Conservation (phyloP, 2,113 vertebrate genomes). For the Turnix velox region DNA sequence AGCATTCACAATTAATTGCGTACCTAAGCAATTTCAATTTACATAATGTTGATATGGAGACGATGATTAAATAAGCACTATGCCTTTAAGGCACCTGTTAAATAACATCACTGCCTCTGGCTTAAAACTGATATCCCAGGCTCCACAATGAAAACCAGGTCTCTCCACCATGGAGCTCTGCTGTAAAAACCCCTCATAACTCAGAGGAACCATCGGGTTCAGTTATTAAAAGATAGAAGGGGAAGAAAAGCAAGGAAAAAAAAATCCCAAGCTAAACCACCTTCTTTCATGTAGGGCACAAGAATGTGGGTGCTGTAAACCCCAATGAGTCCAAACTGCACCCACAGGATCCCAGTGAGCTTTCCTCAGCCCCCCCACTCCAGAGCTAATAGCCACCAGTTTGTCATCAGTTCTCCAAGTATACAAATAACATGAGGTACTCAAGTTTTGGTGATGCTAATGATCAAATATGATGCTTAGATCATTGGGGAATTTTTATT, state of each 20-base stretch:
- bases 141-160: conserved; percentile 40
- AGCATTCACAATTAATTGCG: conserved; percentile 71
- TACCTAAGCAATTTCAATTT: conserved; percentile 71
- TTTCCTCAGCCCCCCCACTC: not conserved
- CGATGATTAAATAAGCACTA: conserved; percentile 60
- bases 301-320: not conserved
- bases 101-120: conserved; percentile 63
- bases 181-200: conserved; percentile 57
- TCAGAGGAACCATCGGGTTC: conserved; percentile 14
- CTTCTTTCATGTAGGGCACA: not conserved
- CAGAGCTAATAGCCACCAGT: accelerated
- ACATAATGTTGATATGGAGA: conserved; percentile 65
- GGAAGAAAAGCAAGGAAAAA: not conserved
- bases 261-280: not conserved
- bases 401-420: not conserved
- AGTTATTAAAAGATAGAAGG: conserved; percentile 39
- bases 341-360: accelerated
- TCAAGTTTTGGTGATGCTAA: not conserved
- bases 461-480: not conserved
- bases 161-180: not conserved
- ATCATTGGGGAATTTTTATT: not conserved
- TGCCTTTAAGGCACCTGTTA: conserved; percentile 71
- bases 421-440: not conserved
- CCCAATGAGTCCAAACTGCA: not conserved
- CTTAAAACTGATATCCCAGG: conserved; percentile 44